Conservation (phyloP, 2,888 invertebrate species). For the Cephus spinipes region DNA sequence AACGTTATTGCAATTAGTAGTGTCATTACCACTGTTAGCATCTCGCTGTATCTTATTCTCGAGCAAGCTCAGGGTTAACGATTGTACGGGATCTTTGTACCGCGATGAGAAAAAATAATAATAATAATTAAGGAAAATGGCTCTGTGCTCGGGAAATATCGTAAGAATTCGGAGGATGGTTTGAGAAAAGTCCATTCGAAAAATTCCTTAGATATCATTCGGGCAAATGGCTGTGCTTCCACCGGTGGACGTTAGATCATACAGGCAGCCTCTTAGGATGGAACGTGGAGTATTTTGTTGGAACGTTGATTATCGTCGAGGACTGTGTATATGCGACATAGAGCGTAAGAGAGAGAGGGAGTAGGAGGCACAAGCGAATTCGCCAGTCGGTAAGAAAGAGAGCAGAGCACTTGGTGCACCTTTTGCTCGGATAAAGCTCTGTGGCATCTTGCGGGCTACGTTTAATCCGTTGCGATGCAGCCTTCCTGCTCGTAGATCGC, state of each 20-base stretch:
- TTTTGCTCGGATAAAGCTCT: not conserved
- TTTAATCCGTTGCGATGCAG: not conserved
- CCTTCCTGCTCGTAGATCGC: not conserved
- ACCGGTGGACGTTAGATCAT: not conserved
- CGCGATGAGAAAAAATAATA: no score
- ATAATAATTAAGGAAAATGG: no score
- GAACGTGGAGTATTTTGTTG: not conserved
- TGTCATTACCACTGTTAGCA: no score
- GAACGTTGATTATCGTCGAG: not conserved
- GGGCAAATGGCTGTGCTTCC: not conserved
- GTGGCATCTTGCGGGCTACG: not conserved
- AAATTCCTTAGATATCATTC: not conserved
- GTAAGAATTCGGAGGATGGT: not conserved
- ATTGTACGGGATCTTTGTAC: no score
- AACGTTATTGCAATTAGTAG: no score
- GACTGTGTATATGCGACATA: not conserved
- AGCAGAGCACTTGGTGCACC: not conserved
- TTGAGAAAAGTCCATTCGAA: not conserved
- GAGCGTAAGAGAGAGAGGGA: no score
- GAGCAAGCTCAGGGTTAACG: no score
- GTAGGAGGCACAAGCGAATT: not conserved
- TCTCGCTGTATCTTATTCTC: no score
- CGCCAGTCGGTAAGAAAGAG: not conserved
- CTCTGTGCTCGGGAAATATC: not conserved
- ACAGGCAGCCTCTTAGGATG: not conserved